phyloP scores from a whole-genome alignment of 1,140 invertebrate species.

The Rhizoglyphus robini region DNA sequence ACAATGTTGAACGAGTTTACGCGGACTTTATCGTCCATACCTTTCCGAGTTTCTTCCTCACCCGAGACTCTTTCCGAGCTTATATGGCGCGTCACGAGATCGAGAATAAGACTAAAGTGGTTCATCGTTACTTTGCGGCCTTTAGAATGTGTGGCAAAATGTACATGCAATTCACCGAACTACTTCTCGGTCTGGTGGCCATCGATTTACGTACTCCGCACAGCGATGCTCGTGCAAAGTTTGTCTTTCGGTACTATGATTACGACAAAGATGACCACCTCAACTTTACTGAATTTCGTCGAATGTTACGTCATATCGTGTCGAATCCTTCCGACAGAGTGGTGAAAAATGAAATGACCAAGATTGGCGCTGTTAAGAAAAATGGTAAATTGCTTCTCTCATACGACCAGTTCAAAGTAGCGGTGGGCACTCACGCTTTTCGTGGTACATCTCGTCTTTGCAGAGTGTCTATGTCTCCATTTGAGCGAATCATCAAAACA shows the following conservation, averaged over 20 bases:
- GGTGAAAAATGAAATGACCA: background rate
- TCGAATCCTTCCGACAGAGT: background rate
- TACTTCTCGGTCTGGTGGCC: constrained; percentile 41
- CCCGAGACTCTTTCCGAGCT: background rate
- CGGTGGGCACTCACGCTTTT: background rate
- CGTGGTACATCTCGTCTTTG: background rate
- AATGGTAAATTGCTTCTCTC: background rate
- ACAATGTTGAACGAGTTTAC: constrained; percentile 17
- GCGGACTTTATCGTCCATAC: constrained; percentile 22
- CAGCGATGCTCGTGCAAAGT: constrained; percentile 42
- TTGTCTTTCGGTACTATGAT: constrained; percentile 44
- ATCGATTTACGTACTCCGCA: constrained; percentile 36
- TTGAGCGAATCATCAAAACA: background rate
- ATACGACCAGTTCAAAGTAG: background rate
- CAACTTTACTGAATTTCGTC: background rate
- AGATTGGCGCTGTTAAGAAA: background rate
- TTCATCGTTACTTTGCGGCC: constrained; percentile 11
- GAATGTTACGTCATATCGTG: background rate
- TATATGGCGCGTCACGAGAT: constrained; percentile 16
- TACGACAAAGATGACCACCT: constrained; percentile 35
- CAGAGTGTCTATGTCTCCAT: background rate
- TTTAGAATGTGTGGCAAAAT: constrained; percentile 1
- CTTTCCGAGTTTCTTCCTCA: constrained; percentile 18
- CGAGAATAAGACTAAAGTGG: background rate
- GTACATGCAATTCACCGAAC: constrained; percentile 35